phyloP scores from a whole-genome alignment of 2,888 invertebrate genomes.

The Cheilosia scutellata region DNA sequence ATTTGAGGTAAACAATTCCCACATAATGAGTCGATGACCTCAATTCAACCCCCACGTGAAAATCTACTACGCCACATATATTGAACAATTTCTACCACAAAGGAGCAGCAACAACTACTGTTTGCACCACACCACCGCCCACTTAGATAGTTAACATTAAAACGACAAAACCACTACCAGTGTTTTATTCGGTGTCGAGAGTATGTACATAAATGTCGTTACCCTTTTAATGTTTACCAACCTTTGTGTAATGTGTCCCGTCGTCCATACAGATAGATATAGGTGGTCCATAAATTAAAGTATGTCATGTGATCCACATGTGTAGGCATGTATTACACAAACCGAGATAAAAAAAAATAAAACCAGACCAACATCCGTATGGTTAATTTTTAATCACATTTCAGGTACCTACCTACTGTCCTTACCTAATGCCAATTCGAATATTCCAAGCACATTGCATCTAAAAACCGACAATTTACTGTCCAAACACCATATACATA shows the following conservation, averaged over 20 bases:
- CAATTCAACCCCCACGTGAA: slow-evolving; percentile 35
- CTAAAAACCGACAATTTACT: slow-evolving; percentile 12
- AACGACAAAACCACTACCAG: slow-evolving; percentile 5
- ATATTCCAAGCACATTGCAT: slow-evolving; percentile 27
- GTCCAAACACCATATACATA: slow-evolving; percentile 1
- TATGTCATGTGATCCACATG: no score
- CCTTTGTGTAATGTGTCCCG: not conserved
- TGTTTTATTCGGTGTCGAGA: slow-evolving; percentile 22
- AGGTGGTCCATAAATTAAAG: no score
- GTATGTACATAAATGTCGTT: slow-evolving; percentile 50
- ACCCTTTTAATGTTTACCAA: slow-evolving; percentile 27
- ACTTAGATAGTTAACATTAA: slow-evolving; percentile 4
- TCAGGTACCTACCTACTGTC: slow-evolving; percentile 3
- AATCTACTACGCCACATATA: not conserved
- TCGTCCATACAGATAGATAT: no score
- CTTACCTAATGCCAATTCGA: slow-evolving; percentile 11
- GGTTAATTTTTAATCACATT: not conserved
- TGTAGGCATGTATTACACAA: no score
- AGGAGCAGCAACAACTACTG: not conserved
- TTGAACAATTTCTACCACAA: not conserved
- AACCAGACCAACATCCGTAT: not conserved
- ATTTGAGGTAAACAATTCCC: slow-evolving; percentile 2
- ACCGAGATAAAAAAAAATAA: not conserved
- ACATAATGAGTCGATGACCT: slow-evolving; percentile 8
- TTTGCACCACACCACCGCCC: not conserved